Conservation (phyloP, 2,888 invertebrate species). For the Osedax fenrisi region DNA sequence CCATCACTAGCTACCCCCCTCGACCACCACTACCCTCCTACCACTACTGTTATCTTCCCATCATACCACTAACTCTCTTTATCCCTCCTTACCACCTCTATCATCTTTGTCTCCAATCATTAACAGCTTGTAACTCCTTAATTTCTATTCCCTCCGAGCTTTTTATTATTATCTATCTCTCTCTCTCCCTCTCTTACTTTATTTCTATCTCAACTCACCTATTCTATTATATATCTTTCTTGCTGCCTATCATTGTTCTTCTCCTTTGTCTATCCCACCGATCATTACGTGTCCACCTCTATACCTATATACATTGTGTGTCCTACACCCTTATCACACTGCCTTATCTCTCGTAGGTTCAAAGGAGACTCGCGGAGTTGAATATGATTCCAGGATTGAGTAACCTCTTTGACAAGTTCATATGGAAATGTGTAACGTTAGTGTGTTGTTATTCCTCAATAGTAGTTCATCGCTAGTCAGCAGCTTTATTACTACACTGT, state of each 20-base stretch:
- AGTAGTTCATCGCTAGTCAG: background rate
- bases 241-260: background rate
- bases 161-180: too few relatives aligned
- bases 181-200: background rate
- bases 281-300: background rate
- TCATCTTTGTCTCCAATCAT: too few relatives aligned
- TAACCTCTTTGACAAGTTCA: conserved; percentile 51
- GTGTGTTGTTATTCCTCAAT: conserved; percentile 34
- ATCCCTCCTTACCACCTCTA: background rate
- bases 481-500: background rate
- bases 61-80: too few relatives aligned
- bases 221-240: background rate
- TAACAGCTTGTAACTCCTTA: too few relatives aligned
- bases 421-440: conserved; percentile 50
- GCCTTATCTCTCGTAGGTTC: conserved; percentile 40
- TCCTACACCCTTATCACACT: background rate
- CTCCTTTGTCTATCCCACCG: background rate
- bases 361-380: conserved; percentile 49
- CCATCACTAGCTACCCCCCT: background rate
- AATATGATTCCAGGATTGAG: conserved; percentile 48
- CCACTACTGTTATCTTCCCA: too few relatives aligned
- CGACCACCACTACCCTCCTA: too few relatives aligned
- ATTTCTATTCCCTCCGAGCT: too few relatives aligned
- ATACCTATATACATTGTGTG: background rate
- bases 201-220: background rate